Percentiles rank a stretch among this genome's conserved stretches.
Evolutionary conservation across 2,888 invertebrate genomes (phyloP).

Genomic region (Macrophya annulata): DNA sequence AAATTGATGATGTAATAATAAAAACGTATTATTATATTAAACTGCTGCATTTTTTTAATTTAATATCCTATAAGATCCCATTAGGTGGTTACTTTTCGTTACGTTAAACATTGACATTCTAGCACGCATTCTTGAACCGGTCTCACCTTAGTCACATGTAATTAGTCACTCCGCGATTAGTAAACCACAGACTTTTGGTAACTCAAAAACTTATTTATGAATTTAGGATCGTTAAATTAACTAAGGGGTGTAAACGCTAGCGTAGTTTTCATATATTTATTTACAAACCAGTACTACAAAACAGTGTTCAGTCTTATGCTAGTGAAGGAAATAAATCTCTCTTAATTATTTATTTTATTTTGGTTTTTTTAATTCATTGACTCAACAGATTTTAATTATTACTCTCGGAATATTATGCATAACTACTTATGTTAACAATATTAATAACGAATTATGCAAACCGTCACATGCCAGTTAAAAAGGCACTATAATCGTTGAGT

Average conservation of each 20-base stretch:
- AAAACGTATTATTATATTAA: too few species aligned
- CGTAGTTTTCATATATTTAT: constrained; percentile 67
- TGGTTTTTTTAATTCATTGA: not conserved
- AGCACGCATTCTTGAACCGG: too few species aligned
- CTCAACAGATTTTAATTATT: not conserved
- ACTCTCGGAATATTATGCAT: not conserved
- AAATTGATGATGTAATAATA: too few species aligned
- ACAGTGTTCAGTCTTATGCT: constrained; percentile 77
- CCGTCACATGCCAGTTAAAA: not conserved
- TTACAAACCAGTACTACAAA: constrained; percentile 74
- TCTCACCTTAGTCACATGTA: too few species aligned
- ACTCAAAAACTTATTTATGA: not conserved
- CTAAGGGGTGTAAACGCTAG: not conserved
- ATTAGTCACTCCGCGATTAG: too few species aligned
- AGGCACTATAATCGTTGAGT: too few species aligned
- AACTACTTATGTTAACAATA: not conserved
- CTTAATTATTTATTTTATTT: not conserved
- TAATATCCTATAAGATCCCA: too few species aligned
- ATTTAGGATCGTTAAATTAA: not conserved
- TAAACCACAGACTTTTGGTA: not conserved
- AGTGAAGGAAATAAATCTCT: constrained; percentile 46
- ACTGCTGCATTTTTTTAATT: too few species aligned
- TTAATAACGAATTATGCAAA: not conserved
- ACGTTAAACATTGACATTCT: too few species aligned
- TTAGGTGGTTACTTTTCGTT: too few species aligned